Evolutionary conservation across 2,888 invertebrate genomes (phyloP).

Genomic region (Epinotia ramella): DNA sequence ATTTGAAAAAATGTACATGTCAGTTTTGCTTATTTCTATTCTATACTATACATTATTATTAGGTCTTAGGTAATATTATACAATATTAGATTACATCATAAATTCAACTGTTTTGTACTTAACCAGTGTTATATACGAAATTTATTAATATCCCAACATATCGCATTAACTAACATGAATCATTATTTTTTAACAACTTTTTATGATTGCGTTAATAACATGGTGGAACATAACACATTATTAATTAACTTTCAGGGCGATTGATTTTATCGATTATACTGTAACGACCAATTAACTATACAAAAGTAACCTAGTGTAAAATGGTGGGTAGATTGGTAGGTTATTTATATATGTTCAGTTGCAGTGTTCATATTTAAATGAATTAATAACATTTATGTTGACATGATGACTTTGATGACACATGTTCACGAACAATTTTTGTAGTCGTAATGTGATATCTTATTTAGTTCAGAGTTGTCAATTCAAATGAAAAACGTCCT

Average conservation of each 20-base stretch:
- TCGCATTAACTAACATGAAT: neutral
- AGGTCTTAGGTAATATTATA: too few relatives aligned
- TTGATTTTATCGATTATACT: neutral
- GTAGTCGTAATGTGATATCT: neutral
- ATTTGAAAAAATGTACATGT: too few relatives aligned
- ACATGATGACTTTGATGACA: neutral
- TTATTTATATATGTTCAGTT: neutral
- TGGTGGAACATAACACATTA: neutral
- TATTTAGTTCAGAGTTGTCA: neutral
- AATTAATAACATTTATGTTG: conserved; percentile 1
- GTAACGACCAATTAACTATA: neutral
- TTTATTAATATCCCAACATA: neutral
- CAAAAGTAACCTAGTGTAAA: neutral
- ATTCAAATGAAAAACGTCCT: too few relatives aligned
- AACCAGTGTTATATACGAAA: neutral
- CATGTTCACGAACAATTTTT: neutral
- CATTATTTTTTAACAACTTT: neutral
- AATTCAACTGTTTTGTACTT: too few relatives aligned
- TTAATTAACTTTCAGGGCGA: neutral
- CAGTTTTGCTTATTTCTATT: too few relatives aligned
- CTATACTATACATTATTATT: too few relatives aligned
- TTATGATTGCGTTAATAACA: neutral
- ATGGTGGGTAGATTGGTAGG: neutral
- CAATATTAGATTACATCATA: too few relatives aligned
- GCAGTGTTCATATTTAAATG: neutral